Evolutionary conservation across 1,140 invertebrate genomes (phyloP).

Genomic region (Bombus pascuorum): DNA sequence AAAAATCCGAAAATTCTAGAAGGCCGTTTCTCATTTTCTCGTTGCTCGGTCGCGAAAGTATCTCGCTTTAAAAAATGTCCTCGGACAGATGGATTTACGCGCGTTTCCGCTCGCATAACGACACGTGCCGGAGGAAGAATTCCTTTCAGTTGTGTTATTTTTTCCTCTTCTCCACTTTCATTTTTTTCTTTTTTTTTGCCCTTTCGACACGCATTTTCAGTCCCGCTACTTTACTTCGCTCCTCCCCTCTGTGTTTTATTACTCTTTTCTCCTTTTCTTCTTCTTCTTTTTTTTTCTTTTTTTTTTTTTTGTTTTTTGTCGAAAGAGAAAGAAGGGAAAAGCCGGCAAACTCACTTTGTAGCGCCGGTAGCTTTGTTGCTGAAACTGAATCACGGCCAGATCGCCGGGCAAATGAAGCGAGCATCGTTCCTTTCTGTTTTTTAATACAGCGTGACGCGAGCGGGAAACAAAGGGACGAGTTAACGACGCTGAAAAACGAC

Average conservation of each 20-base stretch:
- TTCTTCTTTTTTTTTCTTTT: background rate
- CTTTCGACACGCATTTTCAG: no score
- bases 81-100: background rate
- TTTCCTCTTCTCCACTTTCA: background rate
- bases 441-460: constrained; percentile 10
- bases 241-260: background rate
- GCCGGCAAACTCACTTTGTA: constrained; percentile 19
- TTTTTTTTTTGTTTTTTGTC: background rate
- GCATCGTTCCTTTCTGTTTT: constrained; percentile 9
- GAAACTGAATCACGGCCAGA: constrained; percentile 28
- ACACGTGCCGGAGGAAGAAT: background rate
- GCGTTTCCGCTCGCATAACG: background rate
- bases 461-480: constrained; percentile 14
- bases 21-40: background rate
- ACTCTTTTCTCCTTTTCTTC: background rate
- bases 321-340: background rate
- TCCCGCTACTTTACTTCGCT: background rate
- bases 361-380: constrained; percentile 15
- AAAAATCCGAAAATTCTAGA: no score
- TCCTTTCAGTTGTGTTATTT: background rate
- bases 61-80: background rate
- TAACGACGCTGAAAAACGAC: constrained; percentile 15
- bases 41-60: background rate
- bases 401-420: constrained; percentile 21
- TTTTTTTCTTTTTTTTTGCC: background rate